Base-by-base conservation (phyloP, 2,113 vertebrate species). In the Aix galericulata region DNA sequence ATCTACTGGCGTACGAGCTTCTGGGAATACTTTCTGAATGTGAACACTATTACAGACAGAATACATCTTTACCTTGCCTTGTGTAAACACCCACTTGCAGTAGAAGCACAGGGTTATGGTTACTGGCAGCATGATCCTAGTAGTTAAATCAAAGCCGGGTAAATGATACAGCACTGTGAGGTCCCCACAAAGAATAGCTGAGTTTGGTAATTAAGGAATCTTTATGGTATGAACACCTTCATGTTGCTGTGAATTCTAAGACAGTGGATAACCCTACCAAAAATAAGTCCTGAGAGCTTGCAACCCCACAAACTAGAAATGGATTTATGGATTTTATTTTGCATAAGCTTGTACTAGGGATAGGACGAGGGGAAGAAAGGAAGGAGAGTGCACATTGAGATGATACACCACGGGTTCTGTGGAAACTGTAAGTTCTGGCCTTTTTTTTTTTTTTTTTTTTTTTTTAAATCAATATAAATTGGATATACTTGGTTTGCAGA, bases 131-230 rank as follows among this genome's bases (percentile, higher is more conserved):
- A 86, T 82, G 89, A 81, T 85, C 82, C 89, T 72, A 74, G 88
- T 4, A 94, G 88, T 95, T 95, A 96, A 94, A 88, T 82, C 88
- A 95, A 94, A 97, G 34, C 83, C 67, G 40, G 32, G 53, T 38
- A 85, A 88, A 92, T 58, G 77, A 60, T 42, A 36, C 63, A 93
- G 79, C 32, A 60, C 56, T 93, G 64, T 60, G 79, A 93, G 40
- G 46, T 52, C 94, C 78, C 42, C 44, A 83, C 66, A 88, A 96
- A 95, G 77, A 95, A 82, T 29, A 91, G 50, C 46, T 82, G 88
- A 76, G 86, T 96, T 67, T 94, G 92, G 92, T 95, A 96, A 97
- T 94, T 96, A 96, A 82, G 76, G 81, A 94, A 86, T 82, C 77
- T 97, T 97, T 94, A 93, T 55, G 26, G 91, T 59, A 82, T 12